Conservation (phyloP, 2,113 vertebrate species). For the Ophiodon elongatus region DNA sequence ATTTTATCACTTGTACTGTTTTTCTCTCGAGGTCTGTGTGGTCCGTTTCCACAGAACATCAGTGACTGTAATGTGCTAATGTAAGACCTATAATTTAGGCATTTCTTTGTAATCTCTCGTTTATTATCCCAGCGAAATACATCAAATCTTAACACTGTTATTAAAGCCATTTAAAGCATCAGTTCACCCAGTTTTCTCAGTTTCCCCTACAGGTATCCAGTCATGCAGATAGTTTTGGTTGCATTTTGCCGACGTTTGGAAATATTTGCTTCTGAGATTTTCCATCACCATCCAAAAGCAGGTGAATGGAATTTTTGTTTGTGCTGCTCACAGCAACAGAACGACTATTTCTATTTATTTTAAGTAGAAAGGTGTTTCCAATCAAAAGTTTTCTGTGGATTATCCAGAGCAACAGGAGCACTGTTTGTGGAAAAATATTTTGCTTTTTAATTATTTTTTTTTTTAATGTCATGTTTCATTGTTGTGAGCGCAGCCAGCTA, state of each 20-base stretch:
- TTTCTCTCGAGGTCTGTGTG: constrained; percentile 10
- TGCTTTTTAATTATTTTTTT: neutral
- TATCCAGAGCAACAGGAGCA: constrained; percentile 15
- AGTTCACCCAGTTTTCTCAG: constrained; percentile 18
- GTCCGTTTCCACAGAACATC: constrained; percentile 13
- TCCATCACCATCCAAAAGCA: neutral
- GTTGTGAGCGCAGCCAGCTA: neutral
- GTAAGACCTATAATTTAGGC: neutral
- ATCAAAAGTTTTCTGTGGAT: constrained; percentile 26
- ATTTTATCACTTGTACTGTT: neutral
- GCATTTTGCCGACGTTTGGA: constrained; percentile 12
- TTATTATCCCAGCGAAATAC: constrained; percentile 18
- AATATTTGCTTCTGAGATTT: constrained; percentile 25
- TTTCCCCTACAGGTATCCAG: neutral
- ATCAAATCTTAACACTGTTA: neutral
- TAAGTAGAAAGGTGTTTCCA: constrained; percentile 13
- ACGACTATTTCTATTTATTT: constrained; percentile 7
- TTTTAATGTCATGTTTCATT: neutral
- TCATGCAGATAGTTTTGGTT: constrained; percentile 28
- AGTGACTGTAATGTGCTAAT: constrained; percentile 2
- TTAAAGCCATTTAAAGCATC: constrained; percentile 15
- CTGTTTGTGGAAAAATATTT: constrained; percentile 18
- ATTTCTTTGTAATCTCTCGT: neutral
- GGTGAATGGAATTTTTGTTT: neutral
- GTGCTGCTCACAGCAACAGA: neutral